Conservation (phyloP, 1,140 invertebrate species). For the Pseudoatta argentina region DNA sequence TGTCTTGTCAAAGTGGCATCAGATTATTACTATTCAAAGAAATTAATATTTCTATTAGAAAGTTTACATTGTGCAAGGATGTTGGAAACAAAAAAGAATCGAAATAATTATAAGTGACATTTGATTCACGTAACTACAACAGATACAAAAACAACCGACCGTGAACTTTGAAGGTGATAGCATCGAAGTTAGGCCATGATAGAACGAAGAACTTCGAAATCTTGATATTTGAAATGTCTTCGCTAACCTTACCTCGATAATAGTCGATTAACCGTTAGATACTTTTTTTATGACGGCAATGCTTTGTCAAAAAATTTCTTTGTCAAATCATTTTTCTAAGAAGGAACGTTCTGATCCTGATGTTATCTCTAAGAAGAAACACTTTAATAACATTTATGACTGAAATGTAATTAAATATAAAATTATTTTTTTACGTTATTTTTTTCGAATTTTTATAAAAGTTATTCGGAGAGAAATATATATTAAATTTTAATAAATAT, state of each 20-base stretch:
- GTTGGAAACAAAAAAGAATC: background rate
- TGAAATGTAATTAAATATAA: background rate
- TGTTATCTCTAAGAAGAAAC: background rate
- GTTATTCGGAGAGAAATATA: too few relatives aligned
- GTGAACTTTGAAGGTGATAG: constrained; percentile 15
- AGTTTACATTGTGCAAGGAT: background rate
- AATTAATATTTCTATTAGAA: background rate
- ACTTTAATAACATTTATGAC: background rate
- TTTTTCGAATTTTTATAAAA: too few relatives aligned
- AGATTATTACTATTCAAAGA: background rate
- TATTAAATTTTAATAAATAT: too few relatives aligned
- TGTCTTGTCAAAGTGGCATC: background rate
- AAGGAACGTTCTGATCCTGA: background rate
- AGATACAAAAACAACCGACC: constrained; percentile 33
- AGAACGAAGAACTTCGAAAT: background rate
- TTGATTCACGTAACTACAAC: background rate
- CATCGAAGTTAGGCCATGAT: background rate
- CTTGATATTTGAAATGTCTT: constrained; percentile 6
- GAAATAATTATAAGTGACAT: constrained; percentile 24
- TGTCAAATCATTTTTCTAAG: background rate
- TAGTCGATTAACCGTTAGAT: constrained; percentile 20
- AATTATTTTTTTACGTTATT: background rate
- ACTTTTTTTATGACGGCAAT: constrained; percentile 9
- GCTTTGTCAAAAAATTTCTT: background rate
- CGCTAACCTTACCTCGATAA: background rate